Evolutionary conservation across 2,888 invertebrate genomes (phyloP).

Genomic region (Eupithecia centaureata): DNA sequence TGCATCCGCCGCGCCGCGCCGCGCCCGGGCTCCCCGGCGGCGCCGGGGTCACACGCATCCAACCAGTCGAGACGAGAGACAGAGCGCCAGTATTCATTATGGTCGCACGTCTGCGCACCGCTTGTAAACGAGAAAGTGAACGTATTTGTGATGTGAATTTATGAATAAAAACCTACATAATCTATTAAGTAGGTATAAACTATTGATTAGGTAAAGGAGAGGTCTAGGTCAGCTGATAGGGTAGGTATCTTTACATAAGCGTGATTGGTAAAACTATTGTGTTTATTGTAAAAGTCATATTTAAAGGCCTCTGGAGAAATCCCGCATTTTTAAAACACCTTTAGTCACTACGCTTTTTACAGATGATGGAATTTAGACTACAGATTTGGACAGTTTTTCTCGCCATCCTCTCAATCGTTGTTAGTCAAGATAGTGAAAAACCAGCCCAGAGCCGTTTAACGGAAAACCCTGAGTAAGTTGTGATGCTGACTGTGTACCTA

Average conservation of each 20-base stretch:
- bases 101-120: neutral
- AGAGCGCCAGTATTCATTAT: constrained; percentile 1
- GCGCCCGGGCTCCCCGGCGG: neutral
- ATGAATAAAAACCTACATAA: neutral
- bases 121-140: neutral
- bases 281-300: neutral
- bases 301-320: neutral
- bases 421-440: constrained; percentile 17
- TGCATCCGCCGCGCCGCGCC: neutral
- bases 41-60: neutral
- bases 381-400: constrained; percentile 8
- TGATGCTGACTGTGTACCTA: neutral
- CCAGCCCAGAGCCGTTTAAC: constrained; percentile 5
- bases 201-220: neutral
- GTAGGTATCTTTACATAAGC: neutral
- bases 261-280: neutral
- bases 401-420: constrained; percentile 1
- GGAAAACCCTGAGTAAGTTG: constrained; percentile 25
- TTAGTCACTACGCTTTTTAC: constrained; percentile 17
- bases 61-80: neutral
- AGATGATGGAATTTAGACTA: constrained; percentile 25
- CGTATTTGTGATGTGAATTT: neutral
- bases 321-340: neutral
- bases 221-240: neutral
- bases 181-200: neutral